Percentiles rank a stretch among this genome's conserved stretches.
These are phyloP conservation scores for Psittacula echo DNA, from an alignment of 2,797 vertebrate species.

Conservation along the genomic window DNA sequence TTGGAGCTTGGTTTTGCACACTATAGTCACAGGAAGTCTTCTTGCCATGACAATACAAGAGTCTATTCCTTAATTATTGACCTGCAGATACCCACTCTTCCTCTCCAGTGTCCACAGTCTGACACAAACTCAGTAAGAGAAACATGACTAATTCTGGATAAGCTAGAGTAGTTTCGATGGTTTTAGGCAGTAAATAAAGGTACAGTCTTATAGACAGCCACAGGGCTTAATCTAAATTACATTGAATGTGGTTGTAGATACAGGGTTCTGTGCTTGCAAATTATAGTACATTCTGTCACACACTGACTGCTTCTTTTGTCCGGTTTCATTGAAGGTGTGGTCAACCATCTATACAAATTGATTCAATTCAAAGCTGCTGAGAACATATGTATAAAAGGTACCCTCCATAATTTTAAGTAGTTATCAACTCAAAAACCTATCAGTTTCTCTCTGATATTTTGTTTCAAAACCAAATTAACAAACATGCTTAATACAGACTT, in stretches of 20 bases:
- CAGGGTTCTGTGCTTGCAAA: fast-evolving
- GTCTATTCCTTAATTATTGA: background rate
- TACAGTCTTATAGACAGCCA: background rate
- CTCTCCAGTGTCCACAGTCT: background rate
- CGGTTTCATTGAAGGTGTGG: background rate
- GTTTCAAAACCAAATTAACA: background rate
- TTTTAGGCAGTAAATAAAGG: background rate
- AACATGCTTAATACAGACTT: background rate
- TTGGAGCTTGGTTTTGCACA: background rate
- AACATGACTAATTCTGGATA: background rate
- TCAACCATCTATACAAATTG: background rate
- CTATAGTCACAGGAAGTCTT: background rate
- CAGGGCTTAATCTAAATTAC: background rate
- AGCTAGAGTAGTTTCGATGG: background rate
- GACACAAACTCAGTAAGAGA: background rate
- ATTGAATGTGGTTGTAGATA: background rate
- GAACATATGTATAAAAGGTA: background rate
- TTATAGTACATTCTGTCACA: background rate
- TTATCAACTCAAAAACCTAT: background rate
- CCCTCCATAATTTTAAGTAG: background rate
- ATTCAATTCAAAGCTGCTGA: background rate
- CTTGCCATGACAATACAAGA: background rate
- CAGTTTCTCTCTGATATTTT: background rate
- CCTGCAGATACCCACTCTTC: background rate
- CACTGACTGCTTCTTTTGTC: background rate